Evolutionary conservation across 1,140 invertebrate genomes (phyloP), one percentile per base, ranked within the genome.

Genomic region (Drosophila punjabiensis): DNA sequence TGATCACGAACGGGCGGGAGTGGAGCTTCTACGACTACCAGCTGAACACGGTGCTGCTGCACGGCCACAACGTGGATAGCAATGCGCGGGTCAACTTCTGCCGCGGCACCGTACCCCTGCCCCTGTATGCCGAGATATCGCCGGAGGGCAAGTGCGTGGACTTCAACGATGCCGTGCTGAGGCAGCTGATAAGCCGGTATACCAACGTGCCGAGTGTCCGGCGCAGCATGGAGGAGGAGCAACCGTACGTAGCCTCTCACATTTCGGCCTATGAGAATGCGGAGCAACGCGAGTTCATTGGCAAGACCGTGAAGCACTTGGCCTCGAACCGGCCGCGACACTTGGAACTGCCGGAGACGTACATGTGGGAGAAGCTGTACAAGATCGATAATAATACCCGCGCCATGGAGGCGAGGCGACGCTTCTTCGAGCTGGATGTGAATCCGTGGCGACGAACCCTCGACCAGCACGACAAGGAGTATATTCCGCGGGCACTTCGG

Each of bases 1-100:
- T 98, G 52, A 94, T 98, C 32, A 97, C 97, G 4, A 96, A 99
- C 94, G 98, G 98, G 0, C 95, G 96, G 79, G 90, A 94, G 1
- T 98, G 97, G 95, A 96, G 96, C 4, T 98, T 99, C 76, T 97
- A 95, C 91, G 94, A 95, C 9, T 99, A 98, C 92, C 98, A 99
- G 93, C 88, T 99, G 32, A 99, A 99, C 92, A 98, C 98, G 3
- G 95, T 96, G 47, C 84, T 95, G 13, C 82, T 98, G 56, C 94
- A 96, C 81, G 93, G 93, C 68, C 94, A 96, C 32, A 75, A 95
- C 78, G 87, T 95, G 30, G 93, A 95, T 47, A 93, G 93, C 30
- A 98, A 98, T 94, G 93, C 94, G 0, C 95, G 95, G 75, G 94
- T 95, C 37, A 99, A 99, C 93, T 91, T 98, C 43, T 98, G 97